Conservation (phyloP, 2,888 invertebrate species). For the Parapristionchus giblindavisi region DNA sequence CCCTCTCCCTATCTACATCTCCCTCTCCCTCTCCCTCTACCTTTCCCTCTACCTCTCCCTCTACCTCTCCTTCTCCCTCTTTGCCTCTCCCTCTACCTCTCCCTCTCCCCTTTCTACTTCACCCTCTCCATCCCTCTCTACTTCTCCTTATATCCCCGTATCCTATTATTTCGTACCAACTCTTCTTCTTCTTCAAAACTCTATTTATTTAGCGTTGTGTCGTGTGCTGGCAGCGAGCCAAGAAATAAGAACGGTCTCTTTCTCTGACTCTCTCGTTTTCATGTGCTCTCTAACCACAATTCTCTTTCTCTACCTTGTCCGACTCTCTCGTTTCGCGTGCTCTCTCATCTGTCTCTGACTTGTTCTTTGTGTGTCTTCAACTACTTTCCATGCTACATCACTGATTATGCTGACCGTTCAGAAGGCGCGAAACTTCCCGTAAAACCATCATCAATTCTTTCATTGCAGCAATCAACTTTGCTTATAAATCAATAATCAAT, state of each 20-base stretch:
- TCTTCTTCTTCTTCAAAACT: too few species aligned
- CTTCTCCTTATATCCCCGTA: too few species aligned
- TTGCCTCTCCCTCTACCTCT: background rate
- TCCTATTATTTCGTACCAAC: too few species aligned
- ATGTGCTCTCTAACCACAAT: background rate
- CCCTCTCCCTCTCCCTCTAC: background rate
- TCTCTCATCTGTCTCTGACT: background rate
- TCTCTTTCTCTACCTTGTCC: background rate
- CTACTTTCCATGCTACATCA: background rate
- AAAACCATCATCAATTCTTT: background rate
- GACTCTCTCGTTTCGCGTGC: slow-evolving; percentile 4
- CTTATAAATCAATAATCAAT: too few species aligned
- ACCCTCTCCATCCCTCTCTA: background rate
- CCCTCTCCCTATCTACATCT: too few species aligned
- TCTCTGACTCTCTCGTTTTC: slow-evolving; percentile 44
- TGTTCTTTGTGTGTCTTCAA: background rate
- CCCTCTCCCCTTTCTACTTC: background rate
- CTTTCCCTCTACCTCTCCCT: background rate
- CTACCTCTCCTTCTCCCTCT: background rate
- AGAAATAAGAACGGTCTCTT: background rate
- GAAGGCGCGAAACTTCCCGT: background rate
- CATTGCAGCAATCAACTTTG: background rate
- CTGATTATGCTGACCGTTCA: background rate
- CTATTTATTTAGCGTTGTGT: background rate
- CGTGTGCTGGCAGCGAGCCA: too few species aligned